These are phyloP conservation scores for Psammodynastes pulverulentus DNA, from an alignment of 2,113 vertebrate species.

Conservation along the genomic window DNA sequence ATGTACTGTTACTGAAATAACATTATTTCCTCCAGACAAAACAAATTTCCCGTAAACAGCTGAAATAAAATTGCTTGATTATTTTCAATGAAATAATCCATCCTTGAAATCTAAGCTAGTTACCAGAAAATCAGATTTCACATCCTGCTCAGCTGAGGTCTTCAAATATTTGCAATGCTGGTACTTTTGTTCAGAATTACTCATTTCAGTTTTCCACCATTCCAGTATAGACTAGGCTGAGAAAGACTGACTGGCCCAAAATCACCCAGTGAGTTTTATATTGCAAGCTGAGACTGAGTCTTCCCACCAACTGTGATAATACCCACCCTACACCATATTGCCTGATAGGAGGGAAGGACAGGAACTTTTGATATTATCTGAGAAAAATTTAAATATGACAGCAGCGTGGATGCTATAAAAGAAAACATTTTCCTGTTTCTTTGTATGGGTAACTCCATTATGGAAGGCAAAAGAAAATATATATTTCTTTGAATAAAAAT, in stretches of 20 bases:
- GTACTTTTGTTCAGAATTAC: background rate
- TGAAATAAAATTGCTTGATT: slow-evolving; percentile 15
- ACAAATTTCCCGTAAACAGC: background rate
- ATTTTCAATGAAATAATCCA: slow-evolving; percentile 36
- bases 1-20: background rate
- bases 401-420: background rate
- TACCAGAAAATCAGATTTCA: slow-evolving; percentile 8
- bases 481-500: background rate
- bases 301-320: background rate
- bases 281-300: background rate
- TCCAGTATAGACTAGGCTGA: background rate
- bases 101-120: background rate
- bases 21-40: slow-evolving; percentile 4
- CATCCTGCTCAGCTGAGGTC: slow-evolving; percentile 22
- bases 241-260: background rate
- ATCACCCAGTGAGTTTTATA: background rate
- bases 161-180: background rate
- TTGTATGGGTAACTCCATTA: background rate
- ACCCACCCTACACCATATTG: background rate
- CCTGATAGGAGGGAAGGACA: background rate
- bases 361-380: background rate
- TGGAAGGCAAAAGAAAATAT: background rate
- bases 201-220: background rate
- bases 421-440: background rate
- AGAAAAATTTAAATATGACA: background rate